Percentiles rank a stretch among this genome's conserved stretches.
These are phyloP conservation scores for Luffia ferchaultella DNA, from an alignment of 2,888 invertebrate species.

Conservation along the genomic window DNA sequence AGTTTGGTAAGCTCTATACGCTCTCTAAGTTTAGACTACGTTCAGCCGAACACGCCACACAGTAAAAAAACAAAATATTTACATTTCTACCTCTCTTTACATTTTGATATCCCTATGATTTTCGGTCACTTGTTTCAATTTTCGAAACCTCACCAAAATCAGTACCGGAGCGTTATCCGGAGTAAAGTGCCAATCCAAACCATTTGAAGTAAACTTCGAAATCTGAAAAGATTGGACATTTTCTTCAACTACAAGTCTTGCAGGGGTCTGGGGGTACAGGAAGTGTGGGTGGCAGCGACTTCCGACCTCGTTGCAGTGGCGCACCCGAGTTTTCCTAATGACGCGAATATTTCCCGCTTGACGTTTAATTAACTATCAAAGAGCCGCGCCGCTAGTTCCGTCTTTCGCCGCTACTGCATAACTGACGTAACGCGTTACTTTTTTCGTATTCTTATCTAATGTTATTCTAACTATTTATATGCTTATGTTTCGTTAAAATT, in stretches of 20 bases:
- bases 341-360: constrained; percentile 53
- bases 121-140: no score
- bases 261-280: no score
- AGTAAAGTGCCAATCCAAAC: neutral
- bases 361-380: constrained; percentile 60
- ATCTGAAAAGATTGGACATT: neutral
- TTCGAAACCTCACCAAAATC: no score
- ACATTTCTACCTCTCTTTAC: no score
- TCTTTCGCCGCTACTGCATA: constrained; percentile 28
- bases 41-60: no score
- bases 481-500: no score
- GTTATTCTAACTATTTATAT: neutral
- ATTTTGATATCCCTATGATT: no score
- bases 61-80: no score
- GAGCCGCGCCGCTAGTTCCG: constrained; percentile 23
- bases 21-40: no score
- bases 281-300: neutral
- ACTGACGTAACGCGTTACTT: constrained; percentile 15
- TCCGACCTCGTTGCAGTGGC: constrained; percentile 18
- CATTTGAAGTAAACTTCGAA: neutral
- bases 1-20: no score
- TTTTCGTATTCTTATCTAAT: neutral
- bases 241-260: no score
- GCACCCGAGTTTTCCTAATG: constrained; percentile 46
- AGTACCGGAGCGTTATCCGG: no score